Evolutionary conservation across 2,113 vertebrate genomes (phyloP).

Genomic region (Parus major): DNA sequence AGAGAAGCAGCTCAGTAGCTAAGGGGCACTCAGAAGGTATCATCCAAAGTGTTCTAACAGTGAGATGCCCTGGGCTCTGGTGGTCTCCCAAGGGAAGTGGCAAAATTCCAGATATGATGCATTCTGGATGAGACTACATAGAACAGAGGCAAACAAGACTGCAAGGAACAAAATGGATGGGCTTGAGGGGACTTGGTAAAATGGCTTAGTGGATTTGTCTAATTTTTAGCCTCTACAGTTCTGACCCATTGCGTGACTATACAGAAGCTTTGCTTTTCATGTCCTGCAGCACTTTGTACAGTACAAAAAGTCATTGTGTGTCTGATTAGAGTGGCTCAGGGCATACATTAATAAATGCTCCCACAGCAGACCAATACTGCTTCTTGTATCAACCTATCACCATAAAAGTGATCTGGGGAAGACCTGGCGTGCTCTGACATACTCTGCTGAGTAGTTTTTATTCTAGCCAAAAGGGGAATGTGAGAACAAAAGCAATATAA

Average conservation of each 20-base stretch:
- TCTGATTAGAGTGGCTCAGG: not conserved
- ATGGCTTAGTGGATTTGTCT: not conserved
- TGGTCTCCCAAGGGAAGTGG: not conserved
- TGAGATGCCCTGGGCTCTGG: not conserved
- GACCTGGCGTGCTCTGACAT: not conserved
- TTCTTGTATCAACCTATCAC: not conserved
- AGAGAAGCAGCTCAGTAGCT: not conserved
- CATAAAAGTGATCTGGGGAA: not conserved
- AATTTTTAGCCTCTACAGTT: not conserved
- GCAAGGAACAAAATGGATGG: not conserved
- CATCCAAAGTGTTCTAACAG: not conserved
- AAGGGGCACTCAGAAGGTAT: not conserved
- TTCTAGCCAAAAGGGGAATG: not conserved
- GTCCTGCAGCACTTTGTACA: not conserved
- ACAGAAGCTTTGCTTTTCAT: not conserved
- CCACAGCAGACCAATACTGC: not conserved
- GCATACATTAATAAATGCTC: not conserved
- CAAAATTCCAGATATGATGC: not conserved
- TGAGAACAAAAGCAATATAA: not conserved
- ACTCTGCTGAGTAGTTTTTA: not conserved
- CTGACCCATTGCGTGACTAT: constrained; percentile 3
- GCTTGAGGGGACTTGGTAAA: not conserved
- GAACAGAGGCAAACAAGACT: not conserved
- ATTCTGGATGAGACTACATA: not conserved
- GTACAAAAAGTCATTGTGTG: not conserved